phyloP scores from a whole-genome alignment of 1,140 invertebrate genomes.

The Leptinotarsa defecta region DNA sequence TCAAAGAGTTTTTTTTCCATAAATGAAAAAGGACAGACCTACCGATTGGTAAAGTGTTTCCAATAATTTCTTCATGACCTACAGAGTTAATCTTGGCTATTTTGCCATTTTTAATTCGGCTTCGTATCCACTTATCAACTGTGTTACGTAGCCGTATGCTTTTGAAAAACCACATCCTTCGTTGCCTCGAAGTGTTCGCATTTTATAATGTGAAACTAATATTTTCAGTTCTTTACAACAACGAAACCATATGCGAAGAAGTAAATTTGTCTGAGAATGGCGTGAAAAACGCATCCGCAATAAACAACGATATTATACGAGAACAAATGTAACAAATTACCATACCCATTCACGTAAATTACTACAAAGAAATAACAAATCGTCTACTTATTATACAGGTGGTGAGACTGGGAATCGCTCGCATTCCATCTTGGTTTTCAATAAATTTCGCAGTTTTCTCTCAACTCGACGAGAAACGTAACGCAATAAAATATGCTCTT shows the following conservation, averaged over 20 bases:
- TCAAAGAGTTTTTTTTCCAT: too few species aligned
- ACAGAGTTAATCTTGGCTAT: too few species aligned
- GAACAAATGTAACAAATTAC: conserved; percentile 28
- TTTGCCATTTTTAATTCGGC: too few species aligned
- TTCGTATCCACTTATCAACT: too few species aligned
- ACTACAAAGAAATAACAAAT: conserved; percentile 29
- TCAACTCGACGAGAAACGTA: not conserved
- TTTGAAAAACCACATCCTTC: too few species aligned
- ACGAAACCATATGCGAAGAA: conserved; percentile 6
- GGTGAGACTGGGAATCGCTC: conserved; percentile 23
- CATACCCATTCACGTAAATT: conserved; percentile 23
- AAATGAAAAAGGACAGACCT: too few species aligned
- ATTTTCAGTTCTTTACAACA: not conserved
- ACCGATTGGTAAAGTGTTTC: too few species aligned
- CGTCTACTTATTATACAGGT: conserved; percentile 21
- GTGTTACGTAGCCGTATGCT: too few species aligned
- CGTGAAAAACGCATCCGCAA: conserved; percentile 26
- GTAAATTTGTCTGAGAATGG: conserved; percentile 22
- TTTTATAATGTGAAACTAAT: not conserved
- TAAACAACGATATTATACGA: conserved; percentile 29
- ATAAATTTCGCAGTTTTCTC: conserved; percentile 21
- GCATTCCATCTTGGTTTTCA: conserved; percentile 10
- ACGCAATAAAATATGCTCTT: conserved; percentile 10
- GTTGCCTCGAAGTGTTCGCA: too few species aligned
- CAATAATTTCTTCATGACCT: too few species aligned